Evolutionary conservation across 2,113 vertebrate species (phyloP), one percentile per base, ranked within the genome.

Genomic region (Gasterosteus aculeatus): DNA sequence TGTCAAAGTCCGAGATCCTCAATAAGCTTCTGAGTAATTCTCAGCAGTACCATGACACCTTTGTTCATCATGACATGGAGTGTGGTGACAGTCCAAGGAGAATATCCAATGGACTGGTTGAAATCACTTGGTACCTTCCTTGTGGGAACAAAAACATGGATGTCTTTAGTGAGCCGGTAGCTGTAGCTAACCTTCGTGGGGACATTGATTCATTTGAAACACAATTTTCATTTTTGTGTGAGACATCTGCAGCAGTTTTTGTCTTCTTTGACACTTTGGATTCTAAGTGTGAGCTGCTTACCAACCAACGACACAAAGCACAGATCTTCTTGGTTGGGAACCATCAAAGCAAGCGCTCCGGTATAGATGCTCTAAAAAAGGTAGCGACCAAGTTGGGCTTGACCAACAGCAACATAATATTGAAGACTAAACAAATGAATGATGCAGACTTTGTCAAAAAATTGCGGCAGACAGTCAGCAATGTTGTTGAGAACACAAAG

Each of bases 1-100:
- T 95, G 67, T 96, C 95, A 42, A 96, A 96, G 83, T 96, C 95
- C 46, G 76, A 90, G 66, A 76, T 93, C 46, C 86, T 96, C 19
- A 96, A 95, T 53, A 51, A 82, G 33, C 12, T 95, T 5, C 79
- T 96, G n/a, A 94, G 90, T 51, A 91, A n/a, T n/a, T n/a, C 81
- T 33, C 88, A 90, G 7, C 89, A 94, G 68, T 77, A 92, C 57
- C 87, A 89, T 26, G 83, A 92, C 42, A 88, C 87, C 47, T 96
- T 95, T 73, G 61, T 95, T 53, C 93, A 95, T 64, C 42, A 19
- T 0, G 59, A 94, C 10, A 87, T 89, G 70, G 80, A 93, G 41
- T n/a, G 76, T 81, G 91, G 87, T 0, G 78, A 92, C 16, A 68
- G 83, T 53, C 85, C 88, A 41, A 90, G 87, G 46, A 89, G 64